Percentiles rank a stretch among this genome's conserved stretches.
phyloP scores from a whole-genome alignment of 2,113 vertebrate species.

The Bos javanicus region DNA sequence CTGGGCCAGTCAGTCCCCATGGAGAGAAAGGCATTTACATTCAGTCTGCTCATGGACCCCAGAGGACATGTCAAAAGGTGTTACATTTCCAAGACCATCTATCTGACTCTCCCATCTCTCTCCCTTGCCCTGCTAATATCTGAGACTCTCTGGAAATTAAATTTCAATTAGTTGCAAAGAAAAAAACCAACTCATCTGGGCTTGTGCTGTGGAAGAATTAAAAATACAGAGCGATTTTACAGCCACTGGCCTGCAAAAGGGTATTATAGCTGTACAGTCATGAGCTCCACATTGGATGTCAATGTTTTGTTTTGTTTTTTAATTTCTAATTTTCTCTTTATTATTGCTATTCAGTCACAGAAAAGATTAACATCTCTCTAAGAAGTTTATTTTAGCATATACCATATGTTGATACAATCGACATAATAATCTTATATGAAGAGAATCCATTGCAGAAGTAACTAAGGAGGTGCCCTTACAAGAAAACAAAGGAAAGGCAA shows the following conservation, averaged over 20 bases:
- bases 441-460: constrained; percentile 24
- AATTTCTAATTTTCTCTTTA: constrained; percentile 64
- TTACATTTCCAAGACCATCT: constrained; percentile 28
- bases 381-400: constrained; percentile 68
- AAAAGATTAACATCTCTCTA: constrained; percentile 60
- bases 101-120: neutral
- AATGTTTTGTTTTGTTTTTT: neutral
- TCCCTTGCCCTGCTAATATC: neutral
- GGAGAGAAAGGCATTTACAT: neutral
- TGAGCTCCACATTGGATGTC: neutral
- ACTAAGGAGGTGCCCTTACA: constrained; percentile 25
- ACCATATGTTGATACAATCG: constrained; percentile 27
- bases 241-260: neutral
- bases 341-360: constrained; percentile 73
- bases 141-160: constrained; percentile 33
- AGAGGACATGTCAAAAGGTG: neutral
- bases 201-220: neutral
- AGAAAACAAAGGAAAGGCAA: constrained; percentile 55
- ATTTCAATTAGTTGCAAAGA: constrained; percentile 35
- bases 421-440: constrained; percentile 50
- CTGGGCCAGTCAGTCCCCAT: neutral
- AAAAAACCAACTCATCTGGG: neutral
- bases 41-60: neutral
- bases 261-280: neutral
- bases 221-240: neutral